These are phyloP conservation scores for Heliconius ismenius DNA, from an alignment of 2,888 invertebrate species.

Conservation along the genomic window DNA sequence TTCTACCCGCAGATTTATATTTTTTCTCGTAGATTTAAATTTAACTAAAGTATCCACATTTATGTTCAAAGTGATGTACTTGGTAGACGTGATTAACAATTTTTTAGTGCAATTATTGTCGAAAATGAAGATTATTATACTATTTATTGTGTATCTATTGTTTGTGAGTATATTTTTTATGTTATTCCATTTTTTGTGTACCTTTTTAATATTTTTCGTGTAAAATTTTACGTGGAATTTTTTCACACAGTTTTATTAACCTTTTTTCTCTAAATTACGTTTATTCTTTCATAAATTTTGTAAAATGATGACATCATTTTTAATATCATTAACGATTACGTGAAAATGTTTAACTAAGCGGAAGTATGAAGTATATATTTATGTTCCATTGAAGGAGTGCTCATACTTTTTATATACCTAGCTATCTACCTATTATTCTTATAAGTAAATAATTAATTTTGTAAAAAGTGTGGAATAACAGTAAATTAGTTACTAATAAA, in stretches of 20 bases:
- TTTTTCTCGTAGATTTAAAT: not conserved
- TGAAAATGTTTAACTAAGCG: too few relatives aligned
- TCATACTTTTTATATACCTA: too few relatives aligned
- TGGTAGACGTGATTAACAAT: not conserved
- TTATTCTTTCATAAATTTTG: not conserved
- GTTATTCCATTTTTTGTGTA: not conserved
- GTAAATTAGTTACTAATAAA: too few relatives aligned
- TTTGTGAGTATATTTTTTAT: not conserved
- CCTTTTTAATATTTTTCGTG: not conserved
- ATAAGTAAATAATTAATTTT: too few relatives aligned
- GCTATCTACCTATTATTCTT: too few relatives aligned
- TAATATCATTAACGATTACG: not conserved
- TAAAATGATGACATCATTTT: not conserved
- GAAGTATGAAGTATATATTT: too few relatives aligned
- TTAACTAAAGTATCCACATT: not conserved
- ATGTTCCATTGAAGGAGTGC: too few relatives aligned
- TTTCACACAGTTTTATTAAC: not conserved
- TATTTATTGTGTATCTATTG: conserved; percentile 4
- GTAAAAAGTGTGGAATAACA: too few relatives aligned
- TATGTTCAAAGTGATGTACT: not conserved
- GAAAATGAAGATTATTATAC: not conserved
- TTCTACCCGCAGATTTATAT: not conserved
- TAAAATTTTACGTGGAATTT: not conserved
- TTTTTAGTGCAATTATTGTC: not conserved
- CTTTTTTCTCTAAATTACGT: not conserved